A percentile compares a stretch with the other conserved stretches of the same genome.
These are phyloP conservation scores for Galaxias olidus DNA, from an alignment of 2,797 vertebrate genomes.

Conservation along the genomic window DNA sequence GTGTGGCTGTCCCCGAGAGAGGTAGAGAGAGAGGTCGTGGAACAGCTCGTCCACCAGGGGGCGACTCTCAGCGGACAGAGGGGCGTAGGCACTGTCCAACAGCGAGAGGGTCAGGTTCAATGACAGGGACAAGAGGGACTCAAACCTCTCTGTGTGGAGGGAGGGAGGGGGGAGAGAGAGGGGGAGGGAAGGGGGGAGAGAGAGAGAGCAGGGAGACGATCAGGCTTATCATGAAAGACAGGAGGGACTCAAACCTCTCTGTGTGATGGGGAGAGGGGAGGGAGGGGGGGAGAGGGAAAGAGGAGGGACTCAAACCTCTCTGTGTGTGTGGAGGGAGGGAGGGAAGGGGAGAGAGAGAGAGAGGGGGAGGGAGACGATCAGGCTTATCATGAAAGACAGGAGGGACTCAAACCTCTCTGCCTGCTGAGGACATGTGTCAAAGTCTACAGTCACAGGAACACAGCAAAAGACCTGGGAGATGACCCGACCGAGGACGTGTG, in stretches of 20 bases:
- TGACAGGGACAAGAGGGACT: constrained; percentile 83
- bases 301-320: not conserved
- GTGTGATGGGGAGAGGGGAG: no score
- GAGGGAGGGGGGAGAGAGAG: constrained; percentile 11
- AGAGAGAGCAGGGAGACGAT: not conserved
- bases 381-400: not conserved
- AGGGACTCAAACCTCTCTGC: constrained; percentile 54
- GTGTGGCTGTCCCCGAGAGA: constrained; percentile 74
- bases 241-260: constrained; percentile 50
- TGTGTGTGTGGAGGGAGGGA: not conserved
- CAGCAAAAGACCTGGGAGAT: no score
- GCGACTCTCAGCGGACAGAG: constrained; percentile 78
- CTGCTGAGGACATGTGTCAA: no score
- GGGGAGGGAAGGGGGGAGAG: not conserved
- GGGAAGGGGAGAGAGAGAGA: not conserved
- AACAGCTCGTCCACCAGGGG: constrained; percentile 82
- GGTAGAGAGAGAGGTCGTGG: constrained; percentile 78
- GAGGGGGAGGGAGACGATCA: not conserved
- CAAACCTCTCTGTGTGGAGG: constrained; percentile 78
- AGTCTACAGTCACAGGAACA: no score
- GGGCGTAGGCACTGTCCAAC: constrained; percentile 82
- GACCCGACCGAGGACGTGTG: not conserved
- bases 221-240: not conserved
- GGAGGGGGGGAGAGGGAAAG: not conserved
- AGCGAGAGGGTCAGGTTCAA: constrained; percentile 83